phyloP scores from a whole-genome alignment of 2,113 vertebrate species.

The Chionis minor region DNA sequence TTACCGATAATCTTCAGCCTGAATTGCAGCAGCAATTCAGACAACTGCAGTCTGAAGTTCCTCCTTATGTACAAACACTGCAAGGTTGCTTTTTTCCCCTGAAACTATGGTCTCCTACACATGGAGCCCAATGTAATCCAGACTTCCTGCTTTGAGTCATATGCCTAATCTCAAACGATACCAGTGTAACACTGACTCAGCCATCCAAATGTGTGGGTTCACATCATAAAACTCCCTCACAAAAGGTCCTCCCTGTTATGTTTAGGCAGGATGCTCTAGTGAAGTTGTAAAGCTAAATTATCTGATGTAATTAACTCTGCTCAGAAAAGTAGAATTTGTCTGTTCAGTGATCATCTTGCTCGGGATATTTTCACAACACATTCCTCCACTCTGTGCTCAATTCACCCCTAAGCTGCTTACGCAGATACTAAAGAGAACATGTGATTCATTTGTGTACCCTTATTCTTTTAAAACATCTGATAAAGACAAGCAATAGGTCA shows the following conservation, averaged over 20 bases:
- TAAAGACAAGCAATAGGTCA: conserved; percentile 25
- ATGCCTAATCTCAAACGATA: not conserved
- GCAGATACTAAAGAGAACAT: not conserved
- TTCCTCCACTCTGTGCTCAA: not conserved
- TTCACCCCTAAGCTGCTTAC: conserved; percentile 1
- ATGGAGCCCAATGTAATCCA: not conserved
- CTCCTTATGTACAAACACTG: not conserved
- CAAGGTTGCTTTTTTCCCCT: not conserved
- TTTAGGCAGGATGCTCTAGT: not conserved
- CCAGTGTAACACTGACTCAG: not conserved
- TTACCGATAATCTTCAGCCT: not conserved
- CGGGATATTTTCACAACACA: not conserved
- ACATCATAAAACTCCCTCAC: not conserved
- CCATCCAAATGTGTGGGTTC: not conserved
- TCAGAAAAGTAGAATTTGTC: not conserved
- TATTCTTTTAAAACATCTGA: conserved; percentile 23
- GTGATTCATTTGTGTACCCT: not conserved
- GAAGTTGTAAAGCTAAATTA: not conserved
- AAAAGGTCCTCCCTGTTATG: not conserved
- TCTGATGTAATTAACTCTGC: not conserved
- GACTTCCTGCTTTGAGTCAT: not conserved
- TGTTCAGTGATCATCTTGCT: not conserved
- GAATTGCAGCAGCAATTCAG: not conserved
- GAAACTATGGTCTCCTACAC: not conserved
- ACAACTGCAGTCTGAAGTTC: not conserved